These are phyloP conservation scores for Trichacis sp. DNA, from an alignment of 2,888 invertebrate genomes.

Conservation along the genomic window DNA sequence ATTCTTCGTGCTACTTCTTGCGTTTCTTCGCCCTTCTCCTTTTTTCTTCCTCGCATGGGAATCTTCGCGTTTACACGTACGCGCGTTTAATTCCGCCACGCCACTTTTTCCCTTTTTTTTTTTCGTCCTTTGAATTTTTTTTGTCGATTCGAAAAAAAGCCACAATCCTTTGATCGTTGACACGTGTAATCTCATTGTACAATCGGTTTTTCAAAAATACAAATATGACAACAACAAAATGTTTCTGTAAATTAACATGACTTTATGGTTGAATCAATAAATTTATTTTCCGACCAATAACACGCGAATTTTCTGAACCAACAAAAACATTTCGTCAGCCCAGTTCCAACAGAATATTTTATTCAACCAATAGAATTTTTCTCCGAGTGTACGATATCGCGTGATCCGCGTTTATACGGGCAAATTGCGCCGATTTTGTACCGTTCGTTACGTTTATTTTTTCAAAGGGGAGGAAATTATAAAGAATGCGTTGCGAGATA, in stretches of 20 bases:
- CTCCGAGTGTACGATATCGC: too few species aligned
- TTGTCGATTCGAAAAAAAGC: conserved; percentile 31
- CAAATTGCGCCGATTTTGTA: background rate
- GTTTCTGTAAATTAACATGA: too few species aligned
- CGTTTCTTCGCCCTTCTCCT: conserved; percentile 14
- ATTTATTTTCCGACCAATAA: too few species aligned
- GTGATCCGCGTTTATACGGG: background rate
- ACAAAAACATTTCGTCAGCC: too few species aligned
- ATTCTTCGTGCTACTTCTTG: conserved; percentile 56
- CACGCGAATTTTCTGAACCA: too few species aligned
- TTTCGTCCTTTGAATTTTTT: conserved; percentile 22
- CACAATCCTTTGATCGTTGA: conserved; percentile 4
- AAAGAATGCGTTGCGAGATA: background rate
- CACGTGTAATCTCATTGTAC: background rate
- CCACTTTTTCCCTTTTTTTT: conserved; percentile 34
- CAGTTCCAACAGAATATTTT: too few species aligned
- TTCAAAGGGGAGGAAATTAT: background rate
- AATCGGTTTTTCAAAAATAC: background rate
- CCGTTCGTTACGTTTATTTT: background rate
- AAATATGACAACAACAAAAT: too few species aligned
- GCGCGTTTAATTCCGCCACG: conserved; percentile 3
- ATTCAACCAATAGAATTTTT: too few species aligned
- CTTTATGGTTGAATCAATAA: too few species aligned
- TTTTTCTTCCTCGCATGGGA: conserved; percentile 53
- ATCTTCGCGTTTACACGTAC: conserved; percentile 17